These are phyloP conservation scores for Endomychus coccineus DNA, from an alignment of 2,888 invertebrate genomes.

Conservation along the genomic window DNA sequence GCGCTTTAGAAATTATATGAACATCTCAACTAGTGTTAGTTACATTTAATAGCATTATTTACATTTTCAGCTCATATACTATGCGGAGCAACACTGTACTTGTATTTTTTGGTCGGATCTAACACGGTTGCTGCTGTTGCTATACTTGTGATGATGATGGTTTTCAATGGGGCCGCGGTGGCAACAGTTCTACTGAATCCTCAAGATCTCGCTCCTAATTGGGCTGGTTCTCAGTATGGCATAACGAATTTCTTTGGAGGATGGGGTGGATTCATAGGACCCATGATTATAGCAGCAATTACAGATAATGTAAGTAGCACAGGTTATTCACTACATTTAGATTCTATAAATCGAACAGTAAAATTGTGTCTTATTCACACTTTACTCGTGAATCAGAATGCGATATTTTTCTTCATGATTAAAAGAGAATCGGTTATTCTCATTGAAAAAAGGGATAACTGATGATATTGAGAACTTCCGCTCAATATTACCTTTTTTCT, in stretches of 20 bases:
- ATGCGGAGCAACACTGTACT: slow-evolving; percentile 43
- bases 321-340: too few species aligned
- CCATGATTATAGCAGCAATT: slow-evolving; percentile 12
- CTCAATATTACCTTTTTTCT: too few species aligned
- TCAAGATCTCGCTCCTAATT: slow-evolving; percentile 19
- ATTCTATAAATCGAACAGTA: too few species aligned
- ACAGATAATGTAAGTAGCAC: slow-evolving; percentile 28
- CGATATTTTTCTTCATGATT: too few species aligned
- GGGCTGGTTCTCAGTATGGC: slow-evolving; percentile 16
- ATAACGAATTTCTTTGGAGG: slow-evolving; percentile 15
- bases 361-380: too few species aligned
- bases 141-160: slow-evolving; percentile 12
- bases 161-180: slow-evolving; percentile 16
- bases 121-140: slow-evolving; percentile 12
- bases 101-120: slow-evolving; percentile 10
- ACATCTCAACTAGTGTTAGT: background rate
- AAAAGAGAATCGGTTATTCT: too few species aligned
- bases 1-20: too few species aligned
- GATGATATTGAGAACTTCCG: too few species aligned
- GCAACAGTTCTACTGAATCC: slow-evolving; percentile 13
- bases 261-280: slow-evolving; percentile 17
- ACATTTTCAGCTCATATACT: slow-evolving; percentile 44
- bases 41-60: slow-evolving; percentile 2
- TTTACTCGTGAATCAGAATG: too few species aligned
- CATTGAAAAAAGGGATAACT: too few species aligned